phyloP scores from a whole-genome alignment of 1,140 invertebrate species.

The Oncopeltus fasciatus region DNA sequence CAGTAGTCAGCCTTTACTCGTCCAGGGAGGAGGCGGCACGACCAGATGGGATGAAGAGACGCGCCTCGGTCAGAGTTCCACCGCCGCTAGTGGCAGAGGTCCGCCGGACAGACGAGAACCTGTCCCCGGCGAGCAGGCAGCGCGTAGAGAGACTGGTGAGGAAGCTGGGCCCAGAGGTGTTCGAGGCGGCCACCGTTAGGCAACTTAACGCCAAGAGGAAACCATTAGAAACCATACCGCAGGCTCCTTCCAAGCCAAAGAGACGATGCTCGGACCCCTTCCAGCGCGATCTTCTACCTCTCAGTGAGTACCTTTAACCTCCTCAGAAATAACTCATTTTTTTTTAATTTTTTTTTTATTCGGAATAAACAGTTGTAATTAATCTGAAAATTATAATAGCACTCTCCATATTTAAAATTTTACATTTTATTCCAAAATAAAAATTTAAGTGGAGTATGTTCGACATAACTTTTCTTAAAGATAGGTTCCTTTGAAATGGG shows the following conservation, averaged over 20 bases:
- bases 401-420: too few relatives aligned
- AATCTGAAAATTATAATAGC: too few relatives aligned
- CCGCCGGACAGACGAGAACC: conserved; percentile 24
- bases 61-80: conserved; percentile 22
- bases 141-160: conserved; percentile 11
- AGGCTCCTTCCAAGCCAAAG: not conserved
- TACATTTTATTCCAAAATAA: too few relatives aligned
- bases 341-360: too few relatives aligned
- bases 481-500: too few relatives aligned
- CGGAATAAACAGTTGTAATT: too few relatives aligned
- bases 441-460: too few relatives aligned
- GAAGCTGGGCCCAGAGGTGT: conserved; percentile 14
- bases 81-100: conserved; percentile 23
- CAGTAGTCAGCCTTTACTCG: conserved; percentile 25
- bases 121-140: conserved; percentile 6
- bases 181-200: conserved; percentile 6
- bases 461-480: too few relatives aligned
- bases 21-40: not conserved
- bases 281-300: too few relatives aligned
- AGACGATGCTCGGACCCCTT: not conserved
- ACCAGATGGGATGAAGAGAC: conserved; percentile 28
- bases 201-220: conserved; percentile 2
- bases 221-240: not conserved
- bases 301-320: too few relatives aligned
- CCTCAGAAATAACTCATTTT: too few relatives aligned